Base-by-base conservation (phyloP, 2,113 vertebrate species). In the Dipodomys merriami region DNA sequence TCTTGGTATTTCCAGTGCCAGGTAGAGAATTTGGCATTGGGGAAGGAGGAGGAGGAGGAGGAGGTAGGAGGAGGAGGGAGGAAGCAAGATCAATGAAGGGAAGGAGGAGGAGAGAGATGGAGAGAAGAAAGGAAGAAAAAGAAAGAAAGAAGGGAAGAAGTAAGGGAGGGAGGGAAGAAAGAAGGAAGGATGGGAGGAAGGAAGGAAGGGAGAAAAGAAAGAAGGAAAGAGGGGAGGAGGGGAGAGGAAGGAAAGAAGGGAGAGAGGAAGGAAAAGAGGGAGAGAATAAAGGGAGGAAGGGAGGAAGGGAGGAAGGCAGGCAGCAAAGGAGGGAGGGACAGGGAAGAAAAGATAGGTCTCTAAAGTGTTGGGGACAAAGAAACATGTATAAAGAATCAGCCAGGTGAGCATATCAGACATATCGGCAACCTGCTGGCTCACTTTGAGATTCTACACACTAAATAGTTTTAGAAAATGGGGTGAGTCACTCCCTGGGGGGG, bases 391-490 rank as follows among this genome's bases (percentile, higher is more conserved):
- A 78, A 29, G 15, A 82, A 88, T 15, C 39, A 73, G 67, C 64
- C n/a, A 62, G 33, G 12, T 46, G 35, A 35, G 46, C 23, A 0
- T 62, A 39, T 78, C 86, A 88, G 53, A 81, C 78, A 68, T 81
- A 4, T 68, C 44, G 71, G 84, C 64, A 27, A 44, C 1, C 20
- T 16, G 30, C 8, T 86, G 8, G 2, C 23, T 88, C 44, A 27
- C 57, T 69, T 39, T 7, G 13, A 76, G 20, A 80, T 46, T 79
- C 73, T 12, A 35, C 27, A 67, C 77, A 72, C 29, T 0, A 2
- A 84, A 22, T 88, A 82, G 22, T 53, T 95, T 82, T 64, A 80
- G 90, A 83, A 88, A 83, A 68, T 5, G 15, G 25, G 15, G 53
- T 57, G 53, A 57, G 53, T 16, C 53, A 57, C 53, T 57, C 53